A percentile compares a stretch with the other conserved stretches of the same genome.
phyloP scores from a whole-genome alignment of 2,113 vertebrate species.

The Lanius ludovicianus region DNA sequence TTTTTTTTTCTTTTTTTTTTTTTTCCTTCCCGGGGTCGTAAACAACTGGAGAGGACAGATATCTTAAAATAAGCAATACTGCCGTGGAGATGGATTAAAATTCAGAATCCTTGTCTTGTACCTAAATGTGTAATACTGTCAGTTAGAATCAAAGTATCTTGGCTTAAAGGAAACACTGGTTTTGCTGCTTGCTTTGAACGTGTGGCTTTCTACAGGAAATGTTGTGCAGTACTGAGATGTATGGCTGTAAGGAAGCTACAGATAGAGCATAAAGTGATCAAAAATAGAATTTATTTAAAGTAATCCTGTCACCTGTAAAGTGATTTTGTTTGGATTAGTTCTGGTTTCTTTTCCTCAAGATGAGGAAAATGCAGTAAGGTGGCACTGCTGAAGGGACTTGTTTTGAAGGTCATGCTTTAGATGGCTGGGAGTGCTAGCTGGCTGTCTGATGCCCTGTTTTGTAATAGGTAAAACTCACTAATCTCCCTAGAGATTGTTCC shows the following conservation, averaged over 20 bases:
- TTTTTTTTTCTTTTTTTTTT: no score
- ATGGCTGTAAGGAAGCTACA: not conserved
- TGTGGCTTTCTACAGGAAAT: not conserved
- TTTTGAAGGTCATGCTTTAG: conserved; percentile 31
- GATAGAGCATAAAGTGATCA: not conserved
- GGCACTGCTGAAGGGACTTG: not conserved
- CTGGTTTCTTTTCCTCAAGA: not conserved
- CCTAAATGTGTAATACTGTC: not conserved
- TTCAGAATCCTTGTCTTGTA: not conserved
- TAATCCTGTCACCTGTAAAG: not conserved
- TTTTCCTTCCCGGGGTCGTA: rapidly evolving
- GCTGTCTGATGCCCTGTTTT: not conserved
- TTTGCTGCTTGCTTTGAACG: not conserved
- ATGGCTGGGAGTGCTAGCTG: not conserved
- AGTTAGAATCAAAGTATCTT: not conserved
- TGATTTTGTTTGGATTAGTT: not conserved
- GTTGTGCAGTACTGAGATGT: not conserved
- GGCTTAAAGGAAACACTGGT: not conserved
- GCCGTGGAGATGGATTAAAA: not conserved
- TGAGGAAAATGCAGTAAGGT: not conserved
- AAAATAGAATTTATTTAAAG: not conserved
- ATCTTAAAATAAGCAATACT: not conserved
- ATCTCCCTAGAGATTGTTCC: not conserved
- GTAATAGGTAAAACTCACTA: not conserved
- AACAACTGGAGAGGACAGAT: not conserved